A percentile compares a stretch with the other conserved stretches of the same genome.
Evolutionary conservation across 2,888 invertebrate species (phyloP).

Genomic region (Cantharis rufa): DNA sequence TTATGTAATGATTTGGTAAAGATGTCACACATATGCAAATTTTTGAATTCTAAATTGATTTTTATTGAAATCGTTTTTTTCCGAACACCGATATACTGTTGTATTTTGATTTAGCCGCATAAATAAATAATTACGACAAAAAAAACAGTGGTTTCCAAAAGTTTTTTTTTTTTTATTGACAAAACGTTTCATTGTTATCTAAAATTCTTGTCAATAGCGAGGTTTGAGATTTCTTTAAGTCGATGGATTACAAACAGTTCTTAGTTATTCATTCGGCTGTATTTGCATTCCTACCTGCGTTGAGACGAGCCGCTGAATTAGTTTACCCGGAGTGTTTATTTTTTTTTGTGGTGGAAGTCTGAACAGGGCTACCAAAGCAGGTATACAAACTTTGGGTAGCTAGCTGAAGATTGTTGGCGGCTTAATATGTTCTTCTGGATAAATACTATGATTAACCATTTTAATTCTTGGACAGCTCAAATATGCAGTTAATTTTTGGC

Average conservation of each 20-base stretch:
- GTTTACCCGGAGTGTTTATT: slow-evolving; percentile 8
- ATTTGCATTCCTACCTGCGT: slow-evolving; percentile 29
- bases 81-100: background rate
- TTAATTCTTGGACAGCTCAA: slow-evolving; percentile 17
- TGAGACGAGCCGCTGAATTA: slow-evolving; percentile 3
- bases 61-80: background rate
- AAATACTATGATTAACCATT: slow-evolving; percentile 29
- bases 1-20: background rate
- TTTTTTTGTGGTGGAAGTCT: slow-evolving; percentile 11
- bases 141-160: background rate
- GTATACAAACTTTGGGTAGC: background rate
- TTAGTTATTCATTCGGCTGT: slow-evolving; percentile 14
- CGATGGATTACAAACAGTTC: background rate
- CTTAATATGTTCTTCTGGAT: slow-evolving; percentile 3
- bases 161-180: background rate
- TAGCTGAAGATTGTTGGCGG: slow-evolving; percentile 1
- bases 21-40: background rate
- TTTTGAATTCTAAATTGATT: background rate
- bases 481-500: slow-evolving; percentile 2
- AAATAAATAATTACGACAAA: background rate
- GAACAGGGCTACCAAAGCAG: background rate
- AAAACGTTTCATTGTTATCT: background rate
- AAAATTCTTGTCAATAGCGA: background rate
- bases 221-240: background rate
- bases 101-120: background rate